phyloP scores from a whole-genome alignment of 2,888 invertebrate genomes.

The Apotomis turbidana region DNA sequence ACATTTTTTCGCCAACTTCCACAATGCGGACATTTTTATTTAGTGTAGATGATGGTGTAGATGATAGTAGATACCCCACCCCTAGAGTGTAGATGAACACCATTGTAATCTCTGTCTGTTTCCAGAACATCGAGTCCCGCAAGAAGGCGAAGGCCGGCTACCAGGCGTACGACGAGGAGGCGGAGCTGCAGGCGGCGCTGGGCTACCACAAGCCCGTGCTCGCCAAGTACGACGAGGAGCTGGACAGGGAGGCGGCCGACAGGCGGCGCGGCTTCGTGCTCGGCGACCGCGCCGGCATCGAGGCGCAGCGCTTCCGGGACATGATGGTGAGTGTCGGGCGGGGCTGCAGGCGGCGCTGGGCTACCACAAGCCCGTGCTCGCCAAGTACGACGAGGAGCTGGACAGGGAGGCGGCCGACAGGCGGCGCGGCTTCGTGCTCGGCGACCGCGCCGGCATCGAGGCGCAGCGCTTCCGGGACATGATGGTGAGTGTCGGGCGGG shows the following conservation, averaged over 20 bases:
- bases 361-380: constrained; percentile 87
- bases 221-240: constrained; percentile 97
- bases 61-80: no score
- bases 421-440: constrained; percentile 89
- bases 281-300: constrained; percentile 85
- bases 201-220: constrained; percentile 88
- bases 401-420: constrained; percentile 82
- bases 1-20: no score
- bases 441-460: constrained; percentile 84
- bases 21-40: no score
- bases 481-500: constrained; percentile 83
- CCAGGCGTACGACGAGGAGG: constrained; percentile 93
- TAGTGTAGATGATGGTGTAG: no score
- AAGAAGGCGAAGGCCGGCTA: constrained; percentile 93
- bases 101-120: background rate
- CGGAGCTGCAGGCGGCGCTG: constrained; percentile 87
- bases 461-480: constrained; percentile 78
- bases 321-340: constrained; percentile 79
- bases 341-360: constrained; percentile 86
- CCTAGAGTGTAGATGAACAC: no score
- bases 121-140: constrained; percentile 90
- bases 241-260: constrained; percentile 84
- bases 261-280: constrained; percentile 89
- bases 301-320: constrained; percentile 79
- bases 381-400: constrained; percentile 98